Conservation (phyloP, 2,888 invertebrate genomes). For the Drosophila suboccidentalis region DNA sequence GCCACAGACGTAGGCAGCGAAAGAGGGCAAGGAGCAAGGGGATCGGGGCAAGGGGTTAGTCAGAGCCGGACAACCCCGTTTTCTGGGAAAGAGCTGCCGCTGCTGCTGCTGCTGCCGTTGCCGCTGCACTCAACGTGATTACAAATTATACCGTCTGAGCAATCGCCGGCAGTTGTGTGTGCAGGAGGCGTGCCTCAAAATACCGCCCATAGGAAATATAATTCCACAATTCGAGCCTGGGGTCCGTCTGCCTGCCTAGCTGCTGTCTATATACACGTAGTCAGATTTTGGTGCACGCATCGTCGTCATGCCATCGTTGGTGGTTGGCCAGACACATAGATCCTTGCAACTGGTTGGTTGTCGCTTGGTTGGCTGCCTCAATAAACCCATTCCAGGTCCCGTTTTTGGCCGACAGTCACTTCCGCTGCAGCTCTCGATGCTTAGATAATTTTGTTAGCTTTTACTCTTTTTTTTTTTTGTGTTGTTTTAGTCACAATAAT, state of each 20-base stretch:
- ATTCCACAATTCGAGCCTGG: conserved; percentile 62
- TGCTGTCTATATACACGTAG: conserved; percentile 28
- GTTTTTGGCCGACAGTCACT: conserved; percentile 23
- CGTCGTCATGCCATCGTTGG: conserved; percentile 56
- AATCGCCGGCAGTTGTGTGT: conserved; percentile 63
- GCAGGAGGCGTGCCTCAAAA: conserved; percentile 68
- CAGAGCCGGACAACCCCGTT: conserved; percentile 43
- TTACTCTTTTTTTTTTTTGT: conserved; percentile 36
- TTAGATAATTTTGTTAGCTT: conserved; percentile 74
- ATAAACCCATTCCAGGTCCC: conserved; percentile 9
- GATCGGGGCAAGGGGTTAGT: conserved; percentile 5
- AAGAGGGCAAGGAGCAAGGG: conserved; percentile 1
- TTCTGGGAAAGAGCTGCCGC: conserved; percentile 42
- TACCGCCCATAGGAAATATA: conserved; percentile 81
- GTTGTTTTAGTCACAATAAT: conserved; percentile 58
- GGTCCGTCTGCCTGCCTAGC: conserved; percentile 12
- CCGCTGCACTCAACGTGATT: conserved; percentile 76
- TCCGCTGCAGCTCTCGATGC: conserved; percentile 41
- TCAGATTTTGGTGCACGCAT: conserved; percentile 68
- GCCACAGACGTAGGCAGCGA: conserved; percentile 32
- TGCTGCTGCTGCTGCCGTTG: conserved; percentile 48
- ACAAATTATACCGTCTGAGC: conserved; percentile 81
- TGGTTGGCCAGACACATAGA: conserved; percentile 73
- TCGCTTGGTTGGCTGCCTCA: conserved; percentile 53
- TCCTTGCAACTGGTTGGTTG: conserved; percentile 63